A percentile compares a stretch with the other conserved stretches of the same genome.
Conservation (phyloP, 1,140 invertebrate species). For the Cyclina sinensis region DNA sequence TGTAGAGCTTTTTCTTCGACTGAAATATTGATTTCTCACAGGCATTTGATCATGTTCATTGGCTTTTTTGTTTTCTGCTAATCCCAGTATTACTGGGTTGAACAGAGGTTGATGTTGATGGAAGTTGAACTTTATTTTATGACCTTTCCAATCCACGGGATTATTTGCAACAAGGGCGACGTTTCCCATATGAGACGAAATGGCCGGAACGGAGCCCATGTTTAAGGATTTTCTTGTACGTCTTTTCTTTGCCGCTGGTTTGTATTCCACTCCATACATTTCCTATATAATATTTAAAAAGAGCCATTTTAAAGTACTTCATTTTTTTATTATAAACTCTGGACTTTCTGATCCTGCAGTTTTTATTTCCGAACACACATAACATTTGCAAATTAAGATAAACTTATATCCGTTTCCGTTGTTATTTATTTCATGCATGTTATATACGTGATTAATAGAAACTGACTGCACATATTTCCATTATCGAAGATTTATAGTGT, state of each 20-base stretch:
- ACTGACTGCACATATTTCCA: no score
- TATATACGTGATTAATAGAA: no score
- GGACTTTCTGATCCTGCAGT: no score
- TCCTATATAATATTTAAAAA: slow-evolving; percentile 16
- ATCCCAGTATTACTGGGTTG: background rate
- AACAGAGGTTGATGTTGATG: background rate
- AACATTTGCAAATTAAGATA: no score
- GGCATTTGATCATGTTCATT: background rate
- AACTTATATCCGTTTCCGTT: no score
- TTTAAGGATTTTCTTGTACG: background rate
- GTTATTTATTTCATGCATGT: no score
- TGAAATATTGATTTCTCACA: background rate
- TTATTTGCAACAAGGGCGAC: background rate
- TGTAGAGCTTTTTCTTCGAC: background rate
- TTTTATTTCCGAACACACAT: no score
- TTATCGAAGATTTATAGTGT: no score
- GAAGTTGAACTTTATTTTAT: slow-evolving; percentile 8
- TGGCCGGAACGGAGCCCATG: background rate
- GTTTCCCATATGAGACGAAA: background rate
- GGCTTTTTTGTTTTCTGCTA: background rate
- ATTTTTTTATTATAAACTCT: no score
- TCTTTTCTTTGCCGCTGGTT: slow-evolving; percentile 39
- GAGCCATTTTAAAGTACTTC: no score
- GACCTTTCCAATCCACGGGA: background rate
- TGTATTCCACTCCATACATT: slow-evolving; percentile 41